A percentile compares a stretch with the other conserved stretches of the same genome.
Conservation (phyloP, 1,140 invertebrate species). For the Orussus abietinus region DNA sequence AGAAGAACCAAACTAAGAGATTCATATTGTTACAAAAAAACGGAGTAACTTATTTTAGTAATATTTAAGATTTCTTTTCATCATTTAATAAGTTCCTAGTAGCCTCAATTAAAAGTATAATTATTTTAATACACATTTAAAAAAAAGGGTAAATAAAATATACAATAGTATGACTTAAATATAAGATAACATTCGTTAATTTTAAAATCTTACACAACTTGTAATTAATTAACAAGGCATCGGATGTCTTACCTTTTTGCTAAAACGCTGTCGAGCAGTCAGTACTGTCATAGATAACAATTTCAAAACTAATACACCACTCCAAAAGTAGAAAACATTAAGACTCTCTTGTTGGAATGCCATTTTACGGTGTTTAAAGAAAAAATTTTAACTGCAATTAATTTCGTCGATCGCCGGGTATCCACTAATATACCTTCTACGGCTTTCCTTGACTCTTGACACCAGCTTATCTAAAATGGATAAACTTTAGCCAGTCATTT, state of each 20-base stretch:
- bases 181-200: background rate
- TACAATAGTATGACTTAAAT: background rate
- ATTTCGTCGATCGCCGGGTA: too few relatives aligned
- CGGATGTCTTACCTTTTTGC: constrained; percentile 55
- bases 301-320: constrained; percentile 59
- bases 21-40: constrained; percentile 6
- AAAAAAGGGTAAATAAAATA: constrained; percentile 4
- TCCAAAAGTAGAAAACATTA: constrained; percentile 58
- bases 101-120: background rate
- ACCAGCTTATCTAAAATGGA: too few relatives aligned
- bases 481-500: too few relatives aligned
- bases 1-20: too few relatives aligned
- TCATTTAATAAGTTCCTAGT: background rate
- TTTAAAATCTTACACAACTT: background rate
- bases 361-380: too few relatives aligned
- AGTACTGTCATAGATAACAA: constrained; percentile 56
- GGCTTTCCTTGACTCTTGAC: too few relatives aligned
- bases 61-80: background rate
- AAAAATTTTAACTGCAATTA: too few relatives aligned
- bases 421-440: too few relatives aligned
- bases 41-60: background rate
- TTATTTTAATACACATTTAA: constrained; percentile 10
- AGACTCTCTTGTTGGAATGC: too few relatives aligned
- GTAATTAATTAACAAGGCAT: background rate
- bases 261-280: constrained; percentile 55